Percentiles rank a stretch among this genome's conserved stretches.
phyloP scores from a whole-genome alignment of 2,888 invertebrate genomes.

The Teleogryllus oceanicus region DNA sequence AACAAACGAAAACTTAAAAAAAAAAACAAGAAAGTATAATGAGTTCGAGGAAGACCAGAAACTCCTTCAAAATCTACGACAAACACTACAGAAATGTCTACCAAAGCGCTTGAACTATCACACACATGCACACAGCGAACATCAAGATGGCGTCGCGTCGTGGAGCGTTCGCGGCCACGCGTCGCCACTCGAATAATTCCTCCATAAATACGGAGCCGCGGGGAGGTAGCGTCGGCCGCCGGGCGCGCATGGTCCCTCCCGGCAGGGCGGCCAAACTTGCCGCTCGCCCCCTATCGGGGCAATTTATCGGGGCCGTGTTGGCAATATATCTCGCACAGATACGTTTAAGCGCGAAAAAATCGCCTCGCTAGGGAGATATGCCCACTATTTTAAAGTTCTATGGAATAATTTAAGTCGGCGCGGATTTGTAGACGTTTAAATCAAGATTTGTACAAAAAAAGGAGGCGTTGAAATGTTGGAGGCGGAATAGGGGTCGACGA shows the following conservation, averaged over 20 bases:
- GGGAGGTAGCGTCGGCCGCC: too few relatives aligned
- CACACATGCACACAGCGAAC: too few relatives aligned
- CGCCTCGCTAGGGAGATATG: neutral
- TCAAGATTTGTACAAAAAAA: neutral
- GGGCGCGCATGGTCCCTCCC: too few relatives aligned
- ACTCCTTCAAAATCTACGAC: too few relatives aligned
- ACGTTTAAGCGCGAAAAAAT: conserved; percentile 8
- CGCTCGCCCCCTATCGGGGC: neutral
- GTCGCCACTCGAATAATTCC: neutral
- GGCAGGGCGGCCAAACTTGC: neutral
- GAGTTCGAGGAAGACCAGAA: too few relatives aligned
- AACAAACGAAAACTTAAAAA: too few relatives aligned
- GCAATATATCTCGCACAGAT: conserved; percentile 18
- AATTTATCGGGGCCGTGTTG: conserved; percentile 9
- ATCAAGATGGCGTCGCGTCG: too few relatives aligned
- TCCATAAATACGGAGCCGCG: neutral
- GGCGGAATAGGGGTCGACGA: too few relatives aligned
- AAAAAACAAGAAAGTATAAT: too few relatives aligned
- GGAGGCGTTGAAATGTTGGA: too few relatives aligned
- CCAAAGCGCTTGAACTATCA: too few relatives aligned
- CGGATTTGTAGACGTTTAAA: conserved; percentile 8
- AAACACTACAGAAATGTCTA: too few relatives aligned
- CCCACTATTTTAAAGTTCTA: conserved; percentile 9
- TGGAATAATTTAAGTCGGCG: conserved; percentile 18
- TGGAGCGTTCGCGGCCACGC: neutral